phyloP scores from a whole-genome alignment of 2,888 invertebrate genomes.

The Ormyrus thymus region DNA sequence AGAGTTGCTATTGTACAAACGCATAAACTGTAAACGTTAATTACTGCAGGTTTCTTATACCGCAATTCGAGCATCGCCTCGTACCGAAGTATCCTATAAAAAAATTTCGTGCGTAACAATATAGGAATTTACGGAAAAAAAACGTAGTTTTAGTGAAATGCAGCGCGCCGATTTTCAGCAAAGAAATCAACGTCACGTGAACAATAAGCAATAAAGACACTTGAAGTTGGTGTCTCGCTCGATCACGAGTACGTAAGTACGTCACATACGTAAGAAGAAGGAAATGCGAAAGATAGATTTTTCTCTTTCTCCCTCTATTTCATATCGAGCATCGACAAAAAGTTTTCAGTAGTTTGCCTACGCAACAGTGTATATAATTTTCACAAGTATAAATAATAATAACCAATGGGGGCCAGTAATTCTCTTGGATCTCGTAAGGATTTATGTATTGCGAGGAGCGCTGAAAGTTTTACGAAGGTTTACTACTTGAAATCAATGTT shows the following conservation, averaged over 20 bases:
- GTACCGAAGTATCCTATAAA: background rate
- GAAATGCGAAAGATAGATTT: slow-evolving; percentile 18
- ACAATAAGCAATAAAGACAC: slow-evolving; percentile 23
- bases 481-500: background rate
- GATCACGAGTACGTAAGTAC: slow-evolving; percentile 49
- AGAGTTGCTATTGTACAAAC: slow-evolving; percentile 13
- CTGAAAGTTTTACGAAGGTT: slow-evolving; percentile 46
- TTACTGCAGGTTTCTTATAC: background rate
- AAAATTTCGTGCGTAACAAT: slow-evolving; percentile 1
- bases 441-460: slow-evolving; percentile 70
- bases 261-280: background rate
- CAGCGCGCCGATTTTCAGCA: background rate
- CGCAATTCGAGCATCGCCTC: background rate
- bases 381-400: slow-evolving; percentile 56
- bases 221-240: slow-evolving; percentile 31
- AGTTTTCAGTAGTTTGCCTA: slow-evolving; percentile 56
- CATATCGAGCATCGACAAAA: slow-evolving; percentile 32
- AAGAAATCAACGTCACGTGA: background rate
- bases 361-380: slow-evolving; percentile 55
- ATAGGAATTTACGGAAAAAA: slow-evolving; percentile 22
- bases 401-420: slow-evolving; percentile 74
- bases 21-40: slow-evolving; percentile 1
- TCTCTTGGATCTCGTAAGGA: slow-evolving; percentile 74
- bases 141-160: too few species aligned
- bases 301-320: slow-evolving; percentile 25